Evolutionary conservation across 2,113 vertebrate genomes (phyloP).

Genomic region (Gallinago undulata): DNA sequence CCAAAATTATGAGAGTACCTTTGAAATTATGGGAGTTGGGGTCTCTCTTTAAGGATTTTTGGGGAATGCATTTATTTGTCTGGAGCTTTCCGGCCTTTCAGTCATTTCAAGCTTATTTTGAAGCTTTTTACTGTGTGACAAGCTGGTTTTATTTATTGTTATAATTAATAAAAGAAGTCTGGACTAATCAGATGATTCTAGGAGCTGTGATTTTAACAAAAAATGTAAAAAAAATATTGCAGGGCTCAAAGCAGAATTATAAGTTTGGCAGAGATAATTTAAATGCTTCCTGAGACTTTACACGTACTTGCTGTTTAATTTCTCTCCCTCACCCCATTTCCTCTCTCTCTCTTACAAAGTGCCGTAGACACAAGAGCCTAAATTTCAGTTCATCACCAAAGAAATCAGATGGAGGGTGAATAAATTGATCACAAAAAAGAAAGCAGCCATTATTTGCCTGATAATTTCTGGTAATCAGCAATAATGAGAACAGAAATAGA

Average conservation of each 20-base stretch:
- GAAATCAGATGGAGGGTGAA: slow-evolving; percentile 52
- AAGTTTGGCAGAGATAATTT: not conserved
- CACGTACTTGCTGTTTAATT: slow-evolving; percentile 13
- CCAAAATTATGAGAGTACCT: not conserved
- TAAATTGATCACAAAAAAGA: slow-evolving; percentile 51
- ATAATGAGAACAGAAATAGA: slow-evolving; percentile 62
- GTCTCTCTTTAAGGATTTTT: not conserved
- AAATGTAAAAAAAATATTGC: not conserved
- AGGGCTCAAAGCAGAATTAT: not conserved
- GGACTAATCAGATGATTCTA: not conserved
- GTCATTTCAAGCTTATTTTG: not conserved
- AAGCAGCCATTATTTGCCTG: slow-evolving; percentile 47
- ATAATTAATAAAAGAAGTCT: not conserved
- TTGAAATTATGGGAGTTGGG: not conserved
- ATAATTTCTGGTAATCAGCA: slow-evolving; percentile 64
- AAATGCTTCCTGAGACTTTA: slow-evolving; percentile 5
- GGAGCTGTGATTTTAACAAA: not conserved
- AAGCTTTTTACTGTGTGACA: not conserved
- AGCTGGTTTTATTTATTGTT: not conserved
- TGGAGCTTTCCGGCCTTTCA: not conserved
- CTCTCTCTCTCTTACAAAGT: not conserved
- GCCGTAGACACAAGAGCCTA: slow-evolving; percentile 15
- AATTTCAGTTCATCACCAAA: slow-evolving; percentile 21
- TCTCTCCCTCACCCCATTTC: not conserved
- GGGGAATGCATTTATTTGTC: not conserved